These are phyloP conservation scores for Lithophane socia DNA, from an alignment of 2,888 invertebrate species.

Conservation along the genomic window DNA sequence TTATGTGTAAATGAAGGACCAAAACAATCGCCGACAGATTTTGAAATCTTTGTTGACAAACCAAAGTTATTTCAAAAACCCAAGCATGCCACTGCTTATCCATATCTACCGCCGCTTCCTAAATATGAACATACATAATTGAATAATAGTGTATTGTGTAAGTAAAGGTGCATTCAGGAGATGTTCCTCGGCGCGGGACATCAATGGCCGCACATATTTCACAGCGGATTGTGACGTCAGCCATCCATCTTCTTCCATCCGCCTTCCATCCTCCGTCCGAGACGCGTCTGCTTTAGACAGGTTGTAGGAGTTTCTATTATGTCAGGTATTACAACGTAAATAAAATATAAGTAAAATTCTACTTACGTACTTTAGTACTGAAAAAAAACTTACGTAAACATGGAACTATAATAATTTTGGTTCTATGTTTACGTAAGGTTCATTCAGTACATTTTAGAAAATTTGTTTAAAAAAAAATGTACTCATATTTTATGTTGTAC, in stretches of 20 bases:
- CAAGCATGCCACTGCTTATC: background rate
- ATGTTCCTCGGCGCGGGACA: background rate
- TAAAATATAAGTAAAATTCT: too few relatives aligned
- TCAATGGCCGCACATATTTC: constrained; percentile 13
- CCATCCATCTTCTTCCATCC: background rate
- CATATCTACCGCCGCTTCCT: background rate
- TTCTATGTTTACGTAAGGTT: too few relatives aligned
- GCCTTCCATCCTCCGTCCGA: background rate
- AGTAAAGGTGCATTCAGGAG: background rate
- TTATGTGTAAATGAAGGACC: background rate
- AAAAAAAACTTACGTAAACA: too few relatives aligned
- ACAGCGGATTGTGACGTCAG: background rate
- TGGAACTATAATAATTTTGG: too few relatives aligned
- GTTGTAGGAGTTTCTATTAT: background rate
- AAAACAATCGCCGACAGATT: background rate
- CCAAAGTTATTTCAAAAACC: background rate
- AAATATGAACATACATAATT: constrained; percentile 7
- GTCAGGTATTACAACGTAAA: background rate
- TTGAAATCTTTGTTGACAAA: background rate
- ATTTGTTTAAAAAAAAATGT: too few relatives aligned
- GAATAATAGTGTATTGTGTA: constrained; percentile 14
- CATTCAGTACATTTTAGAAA: too few relatives aligned
- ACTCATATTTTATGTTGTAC: too few relatives aligned
- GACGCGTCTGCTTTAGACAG: background rate
- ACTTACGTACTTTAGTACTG: too few relatives aligned